Conservation (phyloP, 2,113 vertebrate genomes). For the Rhabdornis inornatus region DNA sequence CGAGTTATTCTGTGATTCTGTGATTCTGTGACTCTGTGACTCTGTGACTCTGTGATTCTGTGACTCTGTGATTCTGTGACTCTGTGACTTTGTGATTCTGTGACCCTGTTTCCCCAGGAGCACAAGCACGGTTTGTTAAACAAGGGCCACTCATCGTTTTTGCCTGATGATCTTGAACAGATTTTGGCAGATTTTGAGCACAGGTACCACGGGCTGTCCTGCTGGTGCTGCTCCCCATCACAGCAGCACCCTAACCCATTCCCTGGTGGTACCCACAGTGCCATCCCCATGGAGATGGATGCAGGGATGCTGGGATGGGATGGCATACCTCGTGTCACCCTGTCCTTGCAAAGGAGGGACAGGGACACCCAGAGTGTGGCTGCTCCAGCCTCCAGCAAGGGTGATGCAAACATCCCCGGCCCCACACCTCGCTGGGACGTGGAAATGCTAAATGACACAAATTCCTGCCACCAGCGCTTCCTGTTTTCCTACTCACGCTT, state of each 20-base stretch:
- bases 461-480: constrained; percentile 26
- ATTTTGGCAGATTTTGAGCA: neutral
- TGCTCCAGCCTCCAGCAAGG: neutral
- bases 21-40: no score
- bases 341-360: neutral
- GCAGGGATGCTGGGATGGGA: rapidly evolving
- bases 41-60: no score
- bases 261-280: neutral
- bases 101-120: neutral
- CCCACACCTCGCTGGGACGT: neutral
- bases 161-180: neutral
- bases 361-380: rapidly evolving
- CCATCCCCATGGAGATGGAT: rapidly evolving
- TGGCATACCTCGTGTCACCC: neutral
- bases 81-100: no score
- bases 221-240: neutral
- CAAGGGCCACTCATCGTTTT: neutral
- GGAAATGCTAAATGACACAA: neutral
- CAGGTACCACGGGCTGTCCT: neutral
- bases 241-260: rapidly evolving
- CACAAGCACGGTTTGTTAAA: neutral
- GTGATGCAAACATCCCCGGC: neutral
- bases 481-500: constrained; percentile 38
- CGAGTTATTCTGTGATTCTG: no score
- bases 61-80: no score